These are phyloP conservation scores for Remorina albescens DNA, from an alignment of 2,797 vertebrate species.

Conservation along the genomic window DNA sequence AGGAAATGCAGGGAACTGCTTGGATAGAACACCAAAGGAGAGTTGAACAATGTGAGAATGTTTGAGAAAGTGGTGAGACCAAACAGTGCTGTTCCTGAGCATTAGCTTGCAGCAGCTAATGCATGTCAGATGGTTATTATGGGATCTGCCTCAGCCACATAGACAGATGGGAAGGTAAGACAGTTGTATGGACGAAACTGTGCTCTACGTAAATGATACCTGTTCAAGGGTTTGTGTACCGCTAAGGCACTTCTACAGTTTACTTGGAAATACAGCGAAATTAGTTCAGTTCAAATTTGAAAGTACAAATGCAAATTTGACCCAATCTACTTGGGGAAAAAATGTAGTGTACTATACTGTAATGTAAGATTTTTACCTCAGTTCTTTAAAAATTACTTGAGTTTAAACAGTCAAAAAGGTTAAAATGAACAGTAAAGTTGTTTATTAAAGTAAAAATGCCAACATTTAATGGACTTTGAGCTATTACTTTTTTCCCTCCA, in stretches of 20 bases:
- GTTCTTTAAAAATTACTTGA: no score
- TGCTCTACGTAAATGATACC: not conserved
- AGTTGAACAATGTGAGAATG: not conserved
- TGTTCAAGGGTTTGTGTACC: not conserved
- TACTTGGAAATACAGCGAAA: not conserved
- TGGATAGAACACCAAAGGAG: not conserved
- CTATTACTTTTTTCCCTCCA: no score
- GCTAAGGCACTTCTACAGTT: not conserved
- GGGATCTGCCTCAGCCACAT: slow-evolving; percentile 11
- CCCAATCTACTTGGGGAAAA: not conserved
- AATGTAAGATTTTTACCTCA: no score
- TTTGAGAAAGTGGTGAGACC: not conserved
- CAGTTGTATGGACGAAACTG: not conserved
- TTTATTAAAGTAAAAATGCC: no score
- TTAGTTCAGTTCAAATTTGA: not conserved
- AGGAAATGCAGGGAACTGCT: not conserved
- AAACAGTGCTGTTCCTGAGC: not conserved
- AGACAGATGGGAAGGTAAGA: not conserved
- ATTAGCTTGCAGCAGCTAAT: slow-evolving; percentile 51
- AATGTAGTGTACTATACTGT: no score
- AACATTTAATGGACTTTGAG: no score
- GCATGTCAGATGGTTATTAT: slow-evolving; percentile 61
- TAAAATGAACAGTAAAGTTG: no score
- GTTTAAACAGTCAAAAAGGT: no score
- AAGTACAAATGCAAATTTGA: not conserved